Evolutionary conservation across 1,140 invertebrate species (phyloP).

Genomic region (Semibalanus balanoides): DNA sequence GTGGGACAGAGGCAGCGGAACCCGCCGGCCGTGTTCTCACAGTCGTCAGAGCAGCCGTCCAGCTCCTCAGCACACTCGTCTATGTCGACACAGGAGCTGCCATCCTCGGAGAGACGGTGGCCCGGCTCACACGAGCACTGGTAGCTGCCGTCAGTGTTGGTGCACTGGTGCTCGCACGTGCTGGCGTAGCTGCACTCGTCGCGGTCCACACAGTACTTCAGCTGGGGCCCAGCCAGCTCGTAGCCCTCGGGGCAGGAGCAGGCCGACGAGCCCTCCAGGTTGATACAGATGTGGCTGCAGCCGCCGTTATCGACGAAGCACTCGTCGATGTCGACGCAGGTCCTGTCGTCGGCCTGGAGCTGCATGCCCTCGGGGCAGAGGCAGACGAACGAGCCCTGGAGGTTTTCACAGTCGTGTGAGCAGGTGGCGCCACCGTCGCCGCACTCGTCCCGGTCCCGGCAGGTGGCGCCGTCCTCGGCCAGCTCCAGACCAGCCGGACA

Average conservation of each 20-base stretch:
- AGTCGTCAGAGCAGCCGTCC: constrained; percentile 39
- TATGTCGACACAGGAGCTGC: constrained; percentile 20
- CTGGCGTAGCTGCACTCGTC: constrained; percentile 24
- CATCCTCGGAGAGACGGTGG: constrained; percentile 13
- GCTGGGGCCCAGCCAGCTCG: constrained; percentile 19
- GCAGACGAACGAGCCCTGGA: constrained; percentile 63
- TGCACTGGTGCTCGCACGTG: constrained; percentile 27
- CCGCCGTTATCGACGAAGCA: constrained; percentile 38
- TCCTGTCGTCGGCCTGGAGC: constrained; percentile 22
- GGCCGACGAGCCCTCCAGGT: constrained; percentile 35
- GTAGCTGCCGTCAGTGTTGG: constrained; percentile 32
- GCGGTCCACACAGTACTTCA: constrained; percentile 17
- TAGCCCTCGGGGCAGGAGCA: constrained; percentile 25
- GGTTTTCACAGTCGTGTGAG: constrained; percentile 58
- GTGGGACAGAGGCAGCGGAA: constrained; percentile 28
- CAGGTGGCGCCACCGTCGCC: constrained; percentile 33
- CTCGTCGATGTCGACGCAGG: constrained; percentile 42
- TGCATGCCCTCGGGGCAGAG: constrained; percentile 37
- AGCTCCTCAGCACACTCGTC: constrained; percentile 28
- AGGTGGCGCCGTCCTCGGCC: constrained; percentile 36
- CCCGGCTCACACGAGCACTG: constrained; percentile 40
- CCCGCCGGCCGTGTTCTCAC: constrained; percentile 25
- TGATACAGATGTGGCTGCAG: constrained; percentile 42
- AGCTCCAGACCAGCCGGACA: constrained; percentile 17
- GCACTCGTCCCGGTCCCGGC: constrained; percentile 54